Percentiles rank a stretch among this genome's conserved stretches.
These are phyloP conservation scores for Epinephelus lanceolatus DNA, from an alignment of 2,113 vertebrate species.

Conservation along the genomic window DNA sequence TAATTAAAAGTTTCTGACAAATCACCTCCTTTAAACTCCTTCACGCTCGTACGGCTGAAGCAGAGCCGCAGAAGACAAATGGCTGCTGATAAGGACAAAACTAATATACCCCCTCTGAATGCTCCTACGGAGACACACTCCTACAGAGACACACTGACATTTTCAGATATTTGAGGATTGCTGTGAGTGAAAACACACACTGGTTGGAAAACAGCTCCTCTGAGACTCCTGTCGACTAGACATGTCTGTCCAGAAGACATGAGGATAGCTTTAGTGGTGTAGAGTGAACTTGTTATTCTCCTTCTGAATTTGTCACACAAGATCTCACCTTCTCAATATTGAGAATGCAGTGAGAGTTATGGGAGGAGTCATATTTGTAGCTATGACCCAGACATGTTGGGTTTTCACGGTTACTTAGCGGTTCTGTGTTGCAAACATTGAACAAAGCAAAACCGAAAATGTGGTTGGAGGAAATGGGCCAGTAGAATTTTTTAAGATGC, in stretches of 20 bases:
- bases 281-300: neutral
- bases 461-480: neutral
- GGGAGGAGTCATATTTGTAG: neutral
- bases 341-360: neutral
- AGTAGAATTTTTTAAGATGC: neutral
- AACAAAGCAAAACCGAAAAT: conserved; percentile 8
- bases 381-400: neutral
- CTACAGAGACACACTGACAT: conserved; percentile 52
- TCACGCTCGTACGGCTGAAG: neutral
- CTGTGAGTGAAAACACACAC: conserved; percentile 48
- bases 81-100: conserved; percentile 4
- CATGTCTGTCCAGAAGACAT: conserved; percentile 13
- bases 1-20: neutral
- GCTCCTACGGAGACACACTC: conserved; percentile 19
- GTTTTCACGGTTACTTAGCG: neutral
- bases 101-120: conserved; percentile 6
- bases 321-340: neutral
- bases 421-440: conserved; percentile 7
- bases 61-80: neutral
- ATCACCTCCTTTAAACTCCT: neutral
- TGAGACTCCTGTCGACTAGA: conserved; percentile 3
- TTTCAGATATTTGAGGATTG: conserved; percentile 35
- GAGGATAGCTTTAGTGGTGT: neutral
- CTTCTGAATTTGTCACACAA: neutral
- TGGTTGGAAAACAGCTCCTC: conserved; percentile 1